phyloP scores from a whole-genome alignment of 2,113 vertebrate species.

The Perccottus glenii region DNA sequence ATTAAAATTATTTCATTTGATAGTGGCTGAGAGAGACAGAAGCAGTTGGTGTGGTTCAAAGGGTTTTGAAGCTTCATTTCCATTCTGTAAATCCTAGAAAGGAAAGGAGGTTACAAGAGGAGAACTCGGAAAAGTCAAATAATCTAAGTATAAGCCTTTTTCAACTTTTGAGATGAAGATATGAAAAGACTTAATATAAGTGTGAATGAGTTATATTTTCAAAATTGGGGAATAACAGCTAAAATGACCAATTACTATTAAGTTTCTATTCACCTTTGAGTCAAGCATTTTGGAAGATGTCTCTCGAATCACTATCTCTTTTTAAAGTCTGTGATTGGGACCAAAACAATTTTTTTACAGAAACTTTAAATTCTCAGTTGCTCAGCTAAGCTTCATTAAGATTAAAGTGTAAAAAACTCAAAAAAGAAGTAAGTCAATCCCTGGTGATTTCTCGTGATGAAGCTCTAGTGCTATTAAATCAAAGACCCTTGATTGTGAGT shows the following conservation, averaged over 20 bases:
- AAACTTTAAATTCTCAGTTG: background rate
- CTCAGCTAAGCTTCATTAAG: no score
- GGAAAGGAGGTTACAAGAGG: slow-evolving; percentile 11
- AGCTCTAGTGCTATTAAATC: no score
- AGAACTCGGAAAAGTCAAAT: slow-evolving; percentile 21
- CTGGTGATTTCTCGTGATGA: no score
- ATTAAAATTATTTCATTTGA: slow-evolving; percentile 2
- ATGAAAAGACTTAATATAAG: no score
- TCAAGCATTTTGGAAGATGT: background rate
- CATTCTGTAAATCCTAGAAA: slow-evolving; percentile 10
- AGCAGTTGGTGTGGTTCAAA: slow-evolving; percentile 7
- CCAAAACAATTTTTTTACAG: background rate
- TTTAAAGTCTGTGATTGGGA: background rate
- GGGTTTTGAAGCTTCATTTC: slow-evolving; percentile 19
- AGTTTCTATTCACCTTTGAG: background rate
- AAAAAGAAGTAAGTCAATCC: no score
- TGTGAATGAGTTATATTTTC: background rate
- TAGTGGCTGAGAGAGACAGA: slow-evolving; percentile 2
- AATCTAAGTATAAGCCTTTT: slow-evolving; percentile 25
- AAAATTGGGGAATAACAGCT: no score
- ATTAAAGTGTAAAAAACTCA: background rate
- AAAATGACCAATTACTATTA: background rate
- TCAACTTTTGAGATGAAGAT: background rate
- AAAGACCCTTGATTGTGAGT: no score
- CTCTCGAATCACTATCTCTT: background rate